A percentile compares a stretch with the other conserved stretches of the same genome.
Conservation (phyloP, 2,888 invertebrate genomes). For the Synergus gifuensis region DNA sequence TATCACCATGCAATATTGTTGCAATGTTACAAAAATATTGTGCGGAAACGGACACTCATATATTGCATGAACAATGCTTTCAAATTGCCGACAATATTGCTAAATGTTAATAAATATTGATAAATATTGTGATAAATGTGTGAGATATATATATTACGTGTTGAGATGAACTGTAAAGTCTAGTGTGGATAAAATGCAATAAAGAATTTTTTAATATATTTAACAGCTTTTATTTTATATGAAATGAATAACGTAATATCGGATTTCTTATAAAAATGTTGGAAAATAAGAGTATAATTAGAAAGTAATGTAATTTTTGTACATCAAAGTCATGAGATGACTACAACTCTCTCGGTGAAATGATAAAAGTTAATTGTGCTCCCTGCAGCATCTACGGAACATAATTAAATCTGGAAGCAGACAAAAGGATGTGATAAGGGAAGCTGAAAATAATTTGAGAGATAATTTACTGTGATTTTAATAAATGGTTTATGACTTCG, state of each 20-base stretch:
- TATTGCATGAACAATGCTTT: no score
- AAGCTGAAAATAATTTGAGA: not conserved
- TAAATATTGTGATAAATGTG: no score
- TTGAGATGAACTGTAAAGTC: no score
- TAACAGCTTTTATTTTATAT: not conserved
- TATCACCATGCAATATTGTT: no score
- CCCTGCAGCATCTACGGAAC: no score
- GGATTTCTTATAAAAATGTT: not conserved
- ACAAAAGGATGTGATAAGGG: constrained; percentile 23
- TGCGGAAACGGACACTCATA: no score
- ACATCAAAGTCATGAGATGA: not conserved
- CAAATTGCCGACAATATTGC: no score
- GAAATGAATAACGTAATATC: not conserved
- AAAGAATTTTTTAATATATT: not conserved
- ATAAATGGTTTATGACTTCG: constrained; percentile 3
- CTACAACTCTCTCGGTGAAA: constrained; percentile 9
- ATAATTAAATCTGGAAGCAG: constrained; percentile 28
- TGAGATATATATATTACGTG: no score
- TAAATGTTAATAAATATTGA: no score
- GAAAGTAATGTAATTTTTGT: constrained; percentile 8
- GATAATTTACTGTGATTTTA: not conserved
- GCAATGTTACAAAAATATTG: no score
- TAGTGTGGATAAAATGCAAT: not conserved
- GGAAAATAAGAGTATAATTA: not conserved
- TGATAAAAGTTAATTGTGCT: constrained; percentile 9